phyloP scores from a whole-genome alignment of 2,113 vertebrate species.

The Labeo rohita region DNA sequence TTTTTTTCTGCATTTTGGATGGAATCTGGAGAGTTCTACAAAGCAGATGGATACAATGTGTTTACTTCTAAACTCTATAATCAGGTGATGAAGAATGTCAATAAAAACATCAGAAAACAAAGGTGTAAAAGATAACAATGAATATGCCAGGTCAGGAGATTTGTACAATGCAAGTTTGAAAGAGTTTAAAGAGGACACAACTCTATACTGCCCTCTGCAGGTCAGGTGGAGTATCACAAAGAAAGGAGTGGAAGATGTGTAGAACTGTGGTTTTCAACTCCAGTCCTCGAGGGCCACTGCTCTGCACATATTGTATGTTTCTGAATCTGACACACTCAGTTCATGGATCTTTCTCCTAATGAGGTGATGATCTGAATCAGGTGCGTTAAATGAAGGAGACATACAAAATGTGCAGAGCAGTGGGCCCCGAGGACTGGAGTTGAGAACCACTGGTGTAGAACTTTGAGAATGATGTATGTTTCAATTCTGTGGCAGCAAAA shows the following conservation, averaged over 20 bases:
- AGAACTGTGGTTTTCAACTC: neutral
- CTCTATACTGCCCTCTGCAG: constrained; percentile 1
- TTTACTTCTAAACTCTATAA: neutral
- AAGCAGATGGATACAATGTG: neutral
- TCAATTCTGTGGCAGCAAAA: neutral
- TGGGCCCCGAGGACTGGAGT: too few species aligned
- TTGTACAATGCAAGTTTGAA: neutral
- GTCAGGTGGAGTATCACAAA: neutral
- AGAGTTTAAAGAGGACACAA: neutral
- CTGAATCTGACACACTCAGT: too few species aligned
- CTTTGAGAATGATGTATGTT: neutral
- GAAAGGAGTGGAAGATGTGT: neutral
- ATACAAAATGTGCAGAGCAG: too few species aligned
- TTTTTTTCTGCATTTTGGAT: neutral
- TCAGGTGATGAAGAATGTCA: neutral
- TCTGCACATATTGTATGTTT: too few species aligned
- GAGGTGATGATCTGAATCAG: too few species aligned
- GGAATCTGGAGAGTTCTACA: neutral
- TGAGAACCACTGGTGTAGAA: neutral
- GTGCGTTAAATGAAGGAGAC: too few species aligned
- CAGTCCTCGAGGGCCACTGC: too few species aligned
- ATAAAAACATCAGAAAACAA: neutral
- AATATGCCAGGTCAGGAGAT: neutral
- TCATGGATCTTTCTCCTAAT: too few species aligned
- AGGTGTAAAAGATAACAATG: neutral